Base-by-base conservation (phyloP, 2,797 vertebrate species). In the Astyanax mexicanus region DNA sequence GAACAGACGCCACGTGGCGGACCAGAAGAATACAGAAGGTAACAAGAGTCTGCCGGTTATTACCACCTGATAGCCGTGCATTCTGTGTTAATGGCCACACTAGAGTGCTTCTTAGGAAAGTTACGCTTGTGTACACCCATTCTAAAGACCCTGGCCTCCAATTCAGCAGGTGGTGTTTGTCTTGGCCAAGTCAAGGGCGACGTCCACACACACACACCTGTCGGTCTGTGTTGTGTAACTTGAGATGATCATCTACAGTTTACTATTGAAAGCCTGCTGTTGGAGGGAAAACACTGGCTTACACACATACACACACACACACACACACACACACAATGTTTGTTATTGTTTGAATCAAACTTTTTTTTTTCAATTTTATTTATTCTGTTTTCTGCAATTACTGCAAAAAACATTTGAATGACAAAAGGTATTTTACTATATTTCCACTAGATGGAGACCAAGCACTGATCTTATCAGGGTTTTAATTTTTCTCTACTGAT, bases 1-100 rank as follows among this genome's bases (percentile, higher is more conserved):
- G 29, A 68, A 52, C 74, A 83, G 71, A 57, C 73, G 77, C 60
- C 67, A 79, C 57, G 57, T 74, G 67, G 44, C 35, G 38, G 65
- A 23, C 35, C 35, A 3, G n/a, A 42, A 45, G 60, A 61, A 74
- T 71, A 12, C 55, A 40, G 47, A 52, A 71, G 51, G 49, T 66
- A 61, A 62, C 79, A 29, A 32, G 52, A 42, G 65, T 80, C 42
- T 27, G 45, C 35, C 19, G 4, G 13, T 38, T 37, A 4, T 38
- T 60, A 74, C n/a, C 57, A 78, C 72, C 55, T 69, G 62, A 75
- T 75, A 79, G 55, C 71, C 65, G 44, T 27, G 66, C 64, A 7
- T 78, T 71, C 19, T 4, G 17, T 62, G 65, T 2, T 55, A 71
- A 61, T 61, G 23, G 67, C 47, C 23, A 67, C 21, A 3, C 66